A percentile compares a stretch with the other conserved stretches of the same genome.
phyloP scores from a whole-genome alignment of 2,888 invertebrate species.

The Dorcus parallelipipedus region DNA sequence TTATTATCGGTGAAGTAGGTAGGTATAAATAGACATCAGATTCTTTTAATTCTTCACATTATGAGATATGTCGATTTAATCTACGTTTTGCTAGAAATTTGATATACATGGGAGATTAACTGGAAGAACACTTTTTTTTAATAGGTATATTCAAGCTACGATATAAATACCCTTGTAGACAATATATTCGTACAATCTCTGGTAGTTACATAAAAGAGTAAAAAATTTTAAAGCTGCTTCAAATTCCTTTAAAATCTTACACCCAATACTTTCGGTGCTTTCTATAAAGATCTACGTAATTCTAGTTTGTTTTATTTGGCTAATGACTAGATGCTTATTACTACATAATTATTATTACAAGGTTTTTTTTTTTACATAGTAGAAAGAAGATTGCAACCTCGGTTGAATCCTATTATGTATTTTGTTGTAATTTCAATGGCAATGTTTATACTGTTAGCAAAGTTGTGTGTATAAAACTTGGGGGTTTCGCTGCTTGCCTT shows the following conservation, averaged over 20 bases:
- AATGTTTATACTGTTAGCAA: conserved; percentile 35
- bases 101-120: too few relatives aligned
- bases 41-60: background rate
- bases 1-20: too few relatives aligned
- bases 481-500: background rate
- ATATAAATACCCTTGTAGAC: background rate
- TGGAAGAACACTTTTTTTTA: background rate
- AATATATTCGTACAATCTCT: too few relatives aligned
- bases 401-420: too few relatives aligned
- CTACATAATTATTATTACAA: conserved; percentile 14
- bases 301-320: conserved; percentile 39
- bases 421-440: conserved; percentile 22
- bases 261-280: too few relatives aligned
- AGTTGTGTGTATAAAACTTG: conserved; percentile 27
- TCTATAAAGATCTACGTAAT: too few relatives aligned
- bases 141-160: background rate
- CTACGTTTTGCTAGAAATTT: background rate
- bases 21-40: too few relatives aligned
- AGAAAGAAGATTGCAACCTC: too few relatives aligned
- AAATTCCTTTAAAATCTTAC: too few relatives aligned
- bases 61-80: background rate
- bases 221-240: too few relatives aligned
- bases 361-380: conserved; percentile 5
- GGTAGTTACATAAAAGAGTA: background rate
- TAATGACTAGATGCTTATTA: conserved; percentile 45